phyloP scores from a whole-genome alignment of 2,888 invertebrate species.

The Hyposoter didymator region DNA sequence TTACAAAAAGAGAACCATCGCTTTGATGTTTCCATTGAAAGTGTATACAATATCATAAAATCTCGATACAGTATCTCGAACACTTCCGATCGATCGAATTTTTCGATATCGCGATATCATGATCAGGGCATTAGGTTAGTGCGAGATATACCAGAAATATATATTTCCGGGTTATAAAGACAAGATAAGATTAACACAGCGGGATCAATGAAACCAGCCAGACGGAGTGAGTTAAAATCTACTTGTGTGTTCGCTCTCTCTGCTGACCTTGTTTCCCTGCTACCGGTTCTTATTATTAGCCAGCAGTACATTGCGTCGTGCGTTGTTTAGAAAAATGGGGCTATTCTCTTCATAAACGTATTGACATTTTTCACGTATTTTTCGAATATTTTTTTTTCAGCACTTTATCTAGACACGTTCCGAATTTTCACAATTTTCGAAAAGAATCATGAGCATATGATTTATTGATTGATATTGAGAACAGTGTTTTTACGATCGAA shows the following conservation, averaged over 20 bases:
- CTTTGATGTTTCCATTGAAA: neutral
- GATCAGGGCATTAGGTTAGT: neutral
- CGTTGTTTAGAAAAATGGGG: neutral
- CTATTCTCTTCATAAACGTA: neutral
- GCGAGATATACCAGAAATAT: neutral
- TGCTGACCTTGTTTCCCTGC: slow-evolving; percentile 49
- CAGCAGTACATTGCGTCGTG: neutral
- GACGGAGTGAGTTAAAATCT: slow-evolving; percentile 34
- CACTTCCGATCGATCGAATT: neutral
- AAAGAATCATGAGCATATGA: neutral
- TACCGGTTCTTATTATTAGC: slow-evolving; percentile 30
- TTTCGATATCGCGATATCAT: neutral
- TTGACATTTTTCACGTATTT: neutral
- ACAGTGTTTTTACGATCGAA: neutral
- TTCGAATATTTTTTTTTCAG: neutral
- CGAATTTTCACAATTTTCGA: neutral
- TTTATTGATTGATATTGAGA: neutral
- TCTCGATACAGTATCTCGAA: neutral
- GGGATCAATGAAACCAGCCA: slow-evolving; percentile 52
- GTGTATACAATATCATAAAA: slow-evolving; percentile 21
- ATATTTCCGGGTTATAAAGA: slow-evolving; percentile 48
- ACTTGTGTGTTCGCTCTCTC: slow-evolving; percentile 43
- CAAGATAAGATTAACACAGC: slow-evolving; percentile 55
- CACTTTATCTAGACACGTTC: neutral
- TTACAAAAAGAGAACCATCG: neutral